Conservation (phyloP, 1,140 invertebrate species). For the Lithobius niger region DNA sequence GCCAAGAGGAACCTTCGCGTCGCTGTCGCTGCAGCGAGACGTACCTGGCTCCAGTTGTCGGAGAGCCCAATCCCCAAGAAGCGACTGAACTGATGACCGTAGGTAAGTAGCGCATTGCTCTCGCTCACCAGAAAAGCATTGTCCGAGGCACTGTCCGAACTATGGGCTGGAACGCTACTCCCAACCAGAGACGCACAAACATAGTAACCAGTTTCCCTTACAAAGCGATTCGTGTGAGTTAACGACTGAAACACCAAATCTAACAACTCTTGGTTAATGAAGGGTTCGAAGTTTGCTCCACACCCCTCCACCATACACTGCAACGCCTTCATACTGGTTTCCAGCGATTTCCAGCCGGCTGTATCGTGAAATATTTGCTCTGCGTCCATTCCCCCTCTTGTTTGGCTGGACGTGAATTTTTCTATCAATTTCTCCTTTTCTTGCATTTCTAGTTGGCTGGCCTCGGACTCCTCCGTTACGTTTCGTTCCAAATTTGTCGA, state of each 20-base stretch:
- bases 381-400: constrained; percentile 9
- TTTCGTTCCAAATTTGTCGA: constrained; percentile 33
- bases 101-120: constrained; percentile 31
- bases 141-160: background rate
- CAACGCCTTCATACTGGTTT: constrained; percentile 42
- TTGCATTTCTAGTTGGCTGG: constrained; percentile 20
- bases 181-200: constrained; percentile 38
- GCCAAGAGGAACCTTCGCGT: constrained; percentile 37
- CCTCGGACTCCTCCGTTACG: constrained; percentile 17
- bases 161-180: constrained; percentile 25
- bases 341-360: constrained; percentile 41
- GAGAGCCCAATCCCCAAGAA: constrained; percentile 36
- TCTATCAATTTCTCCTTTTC: constrained; percentile 25
- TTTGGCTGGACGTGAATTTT: constrained; percentile 18
- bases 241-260: constrained; percentile 36
- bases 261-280: constrained; percentile 35
- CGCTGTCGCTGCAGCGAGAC: constrained; percentile 40
- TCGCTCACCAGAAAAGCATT: background rate
- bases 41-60: constrained; percentile 45
- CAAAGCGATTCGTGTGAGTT: constrained; percentile 41
- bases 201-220: constrained; percentile 41
- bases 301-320: constrained; percentile 38
- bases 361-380: constrained; percentile 41
- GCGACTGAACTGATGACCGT: constrained; percentile 35
- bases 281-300: constrained; percentile 33